Conservation (phyloP, 1,140 invertebrate genomes). For the Samia ricini region DNA sequence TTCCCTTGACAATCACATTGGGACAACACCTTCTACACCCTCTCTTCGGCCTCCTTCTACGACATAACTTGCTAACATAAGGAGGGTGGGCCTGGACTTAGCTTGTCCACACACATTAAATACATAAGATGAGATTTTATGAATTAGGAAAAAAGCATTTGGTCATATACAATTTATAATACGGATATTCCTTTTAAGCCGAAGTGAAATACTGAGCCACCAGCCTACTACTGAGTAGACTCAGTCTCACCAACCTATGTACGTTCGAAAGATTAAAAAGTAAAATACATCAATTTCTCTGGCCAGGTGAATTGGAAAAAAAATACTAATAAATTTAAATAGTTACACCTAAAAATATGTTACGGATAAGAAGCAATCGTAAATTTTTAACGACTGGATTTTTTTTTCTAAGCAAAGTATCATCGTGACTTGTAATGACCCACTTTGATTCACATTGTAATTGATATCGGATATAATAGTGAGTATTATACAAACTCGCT, state of each 20-base stretch:
- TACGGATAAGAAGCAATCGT: background rate
- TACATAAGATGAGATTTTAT: too few relatives aligned
- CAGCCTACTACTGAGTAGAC: background rate
- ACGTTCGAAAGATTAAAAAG: background rate
- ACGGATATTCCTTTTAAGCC: too few relatives aligned
- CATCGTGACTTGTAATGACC: background rate
- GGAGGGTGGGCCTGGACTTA: too few relatives aligned
- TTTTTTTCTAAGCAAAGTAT: background rate
- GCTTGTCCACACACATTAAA: too few relatives aligned
- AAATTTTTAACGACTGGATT: background rate
- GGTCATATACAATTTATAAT: too few relatives aligned
- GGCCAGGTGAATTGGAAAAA: background rate
- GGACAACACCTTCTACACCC: too few relatives aligned
- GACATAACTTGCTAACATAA: too few relatives aligned
- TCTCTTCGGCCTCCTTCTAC: too few relatives aligned
- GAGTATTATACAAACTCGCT: slow-evolving; percentile 6
- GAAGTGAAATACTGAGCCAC: too few relatives aligned
- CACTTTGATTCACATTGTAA: background rate
- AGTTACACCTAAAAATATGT: background rate
- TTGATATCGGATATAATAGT: slow-evolving; percentile 1
- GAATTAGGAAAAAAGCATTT: too few relatives aligned
- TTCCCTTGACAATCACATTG: too few relatives aligned
- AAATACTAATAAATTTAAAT: background rate
- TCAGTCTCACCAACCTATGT: background rate
- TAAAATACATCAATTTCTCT: background rate